Evolutionary conservation across 2,797 vertebrate genomes (phyloP), one percentile per base, ranked within the genome.

Genomic region (Acipenser ruthenus): DNA sequence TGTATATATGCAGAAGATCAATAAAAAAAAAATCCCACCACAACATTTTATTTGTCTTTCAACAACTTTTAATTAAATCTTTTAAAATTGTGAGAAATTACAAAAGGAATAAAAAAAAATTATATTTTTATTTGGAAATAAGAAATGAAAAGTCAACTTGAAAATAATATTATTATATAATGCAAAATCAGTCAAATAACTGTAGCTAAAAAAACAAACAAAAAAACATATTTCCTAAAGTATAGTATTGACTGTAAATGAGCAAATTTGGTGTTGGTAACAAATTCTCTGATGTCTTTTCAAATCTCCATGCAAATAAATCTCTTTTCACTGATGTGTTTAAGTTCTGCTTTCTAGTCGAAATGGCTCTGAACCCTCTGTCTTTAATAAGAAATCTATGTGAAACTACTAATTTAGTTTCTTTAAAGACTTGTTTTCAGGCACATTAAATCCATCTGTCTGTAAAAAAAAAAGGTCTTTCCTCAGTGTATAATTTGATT

Each of bases 401-500:
- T 84, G 73, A 83, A 91, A 84, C 87, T 89, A 90, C 86, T 92
- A 87, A 92, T 94, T 93, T 89, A 82, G 80, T 83, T 89, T 84
- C 82, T 86, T 86, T 85, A 90, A 84, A 89, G 83, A 75, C 80
- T 87, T 87, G 79, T 90, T 90, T 87, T 81, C 70, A 86, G 83
- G 80, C 83, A 89, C 86, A 92, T 93, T 89, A 89, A 91, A 87
- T 86, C 87, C 91, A 92, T 92, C 87, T 92, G 88, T 88, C 86
- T 86, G 75, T 83, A 78, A 73, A 79, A 77, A 65, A 58, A 81
- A 70, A 68, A 78, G 80, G 23, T 37, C 23, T 86, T 85, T 79
- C 74, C 78, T 77, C 72, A 86, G 70, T 77, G 68, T 88, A 80
- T 87, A 89, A 90, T 88, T 90, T 88, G 84, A 89, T 87, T 55